These are phyloP conservation scores for Beris morrisii DNA, from an alignment of 2,888 invertebrate species.

Conservation along the genomic window DNA sequence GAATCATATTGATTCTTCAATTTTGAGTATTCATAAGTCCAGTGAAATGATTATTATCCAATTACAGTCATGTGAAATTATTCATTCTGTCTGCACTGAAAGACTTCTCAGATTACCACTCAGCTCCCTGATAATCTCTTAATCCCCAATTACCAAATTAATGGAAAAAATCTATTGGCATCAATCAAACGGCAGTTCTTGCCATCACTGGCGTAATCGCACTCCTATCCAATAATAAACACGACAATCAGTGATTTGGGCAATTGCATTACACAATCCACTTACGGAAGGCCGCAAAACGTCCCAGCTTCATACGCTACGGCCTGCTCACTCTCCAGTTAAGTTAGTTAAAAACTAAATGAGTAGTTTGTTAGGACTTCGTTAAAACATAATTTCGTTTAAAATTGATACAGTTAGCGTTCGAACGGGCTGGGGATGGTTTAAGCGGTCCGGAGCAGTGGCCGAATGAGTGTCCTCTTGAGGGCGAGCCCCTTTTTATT, in stretches of 20 bases:
- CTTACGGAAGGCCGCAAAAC: conserved; percentile 24
- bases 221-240: conserved; percentile 25
- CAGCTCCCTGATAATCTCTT: neutral
- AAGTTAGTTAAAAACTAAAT: conserved; percentile 39
- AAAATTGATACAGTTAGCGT: conserved; percentile 29
- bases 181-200: conserved; percentile 1
- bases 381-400: conserved; percentile 40
- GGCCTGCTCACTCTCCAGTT: neutral
- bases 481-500: too few species aligned
- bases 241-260: conserved; percentile 38
- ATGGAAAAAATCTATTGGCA: conserved; percentile 23
- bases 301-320: neutral
- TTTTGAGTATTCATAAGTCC: too few species aligned
- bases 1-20: too few species aligned
- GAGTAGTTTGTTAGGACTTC: conserved; percentile 42
- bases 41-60: too few species aligned
- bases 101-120: too few species aligned
- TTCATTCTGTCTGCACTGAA: too few species aligned
- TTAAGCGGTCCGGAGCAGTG: neutral
- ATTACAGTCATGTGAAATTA: too few species aligned
- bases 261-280: conserved; percentile 41
- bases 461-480: too few species aligned
- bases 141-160: conserved; percentile 28
- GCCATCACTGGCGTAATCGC: conserved; percentile 17
- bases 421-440: neutral